Evolutionary conservation across 2,888 invertebrate species (phyloP).

Genomic region (Diploptera punctata): DNA sequence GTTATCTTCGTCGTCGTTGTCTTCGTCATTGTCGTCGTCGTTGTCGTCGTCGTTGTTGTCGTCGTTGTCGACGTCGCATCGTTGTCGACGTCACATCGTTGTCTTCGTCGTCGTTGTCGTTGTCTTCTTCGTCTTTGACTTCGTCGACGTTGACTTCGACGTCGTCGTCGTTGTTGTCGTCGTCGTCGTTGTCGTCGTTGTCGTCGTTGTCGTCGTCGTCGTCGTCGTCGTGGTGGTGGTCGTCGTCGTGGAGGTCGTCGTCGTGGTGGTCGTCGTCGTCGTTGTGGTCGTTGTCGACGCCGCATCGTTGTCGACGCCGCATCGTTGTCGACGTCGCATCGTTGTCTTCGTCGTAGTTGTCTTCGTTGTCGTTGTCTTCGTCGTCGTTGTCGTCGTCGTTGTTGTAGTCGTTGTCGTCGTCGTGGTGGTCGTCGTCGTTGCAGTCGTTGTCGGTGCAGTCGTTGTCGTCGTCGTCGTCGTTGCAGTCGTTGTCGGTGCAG

Average conservation of each 20-base stretch:
- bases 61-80: not conserved
- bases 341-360: not conserved
- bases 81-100: no score
- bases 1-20: no score
- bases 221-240: not conserved
- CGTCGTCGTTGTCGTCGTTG: not conserved
- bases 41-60: not conserved
- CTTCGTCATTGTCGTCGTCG: not conserved
- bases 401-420: not conserved
- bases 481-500: not conserved
- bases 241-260: not conserved
- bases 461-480: not conserved
- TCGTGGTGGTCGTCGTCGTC: not conserved
- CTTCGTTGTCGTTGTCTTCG: no score
- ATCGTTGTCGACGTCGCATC: no score
- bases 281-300: not conserved
- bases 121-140: not conserved
- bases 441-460: not conserved
- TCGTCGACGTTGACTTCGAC: no score
- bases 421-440: no score
- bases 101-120: not conserved
- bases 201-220: not conserved
- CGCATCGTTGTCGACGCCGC: not conserved
- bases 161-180: no score
- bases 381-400: no score